phyloP scores from a whole-genome alignment of 1,140 invertebrate species.

The Zaprionus capensis region DNA sequence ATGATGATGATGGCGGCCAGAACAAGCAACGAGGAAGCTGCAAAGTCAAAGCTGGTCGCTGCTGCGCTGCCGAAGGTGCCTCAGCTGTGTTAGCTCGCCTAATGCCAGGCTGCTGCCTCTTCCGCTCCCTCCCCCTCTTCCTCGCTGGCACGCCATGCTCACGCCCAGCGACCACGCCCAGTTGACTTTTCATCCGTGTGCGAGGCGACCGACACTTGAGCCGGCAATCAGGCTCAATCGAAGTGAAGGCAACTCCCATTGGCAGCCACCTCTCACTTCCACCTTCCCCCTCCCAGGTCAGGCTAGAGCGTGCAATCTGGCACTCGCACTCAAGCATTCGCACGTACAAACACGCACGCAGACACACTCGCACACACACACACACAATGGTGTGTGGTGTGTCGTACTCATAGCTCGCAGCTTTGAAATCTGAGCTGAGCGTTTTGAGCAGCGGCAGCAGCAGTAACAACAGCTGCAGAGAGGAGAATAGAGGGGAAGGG shows the following conservation, averaged over 20 bases:
- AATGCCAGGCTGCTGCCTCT: too few relatives aligned
- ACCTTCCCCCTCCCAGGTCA: background rate
- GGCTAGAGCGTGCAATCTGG: constrained; percentile 66
- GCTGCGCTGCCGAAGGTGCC: background rate
- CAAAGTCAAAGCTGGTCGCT: constrained; percentile 4
- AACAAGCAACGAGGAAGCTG: constrained; percentile 1
- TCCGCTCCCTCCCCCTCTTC: too few relatives aligned
- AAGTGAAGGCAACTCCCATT: constrained; percentile 39
- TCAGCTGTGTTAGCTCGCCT: background rate
- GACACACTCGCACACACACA: constrained; percentile 13
- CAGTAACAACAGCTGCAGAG: constrained; percentile 14
- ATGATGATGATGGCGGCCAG: constrained; percentile 43
- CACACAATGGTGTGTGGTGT: background rate
- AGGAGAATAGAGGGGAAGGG: constrained; percentile 9
- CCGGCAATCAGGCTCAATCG: constrained; percentile 80
- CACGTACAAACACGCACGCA: constrained; percentile 55
- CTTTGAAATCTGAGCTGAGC: constrained; percentile 67
- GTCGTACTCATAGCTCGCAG: constrained; percentile 19
- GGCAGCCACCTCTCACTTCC: background rate
- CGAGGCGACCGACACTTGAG: constrained; percentile 74
- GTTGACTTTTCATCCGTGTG: constrained; percentile 55
- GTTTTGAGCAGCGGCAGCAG: constrained; percentile 34
- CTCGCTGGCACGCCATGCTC: background rate
- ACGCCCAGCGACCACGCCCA: constrained; percentile 36
- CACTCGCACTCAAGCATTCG: constrained; percentile 64